Evolutionary conservation across 2,888 invertebrate species (phyloP).

Genomic region (Anthrax anthrax): DNA sequence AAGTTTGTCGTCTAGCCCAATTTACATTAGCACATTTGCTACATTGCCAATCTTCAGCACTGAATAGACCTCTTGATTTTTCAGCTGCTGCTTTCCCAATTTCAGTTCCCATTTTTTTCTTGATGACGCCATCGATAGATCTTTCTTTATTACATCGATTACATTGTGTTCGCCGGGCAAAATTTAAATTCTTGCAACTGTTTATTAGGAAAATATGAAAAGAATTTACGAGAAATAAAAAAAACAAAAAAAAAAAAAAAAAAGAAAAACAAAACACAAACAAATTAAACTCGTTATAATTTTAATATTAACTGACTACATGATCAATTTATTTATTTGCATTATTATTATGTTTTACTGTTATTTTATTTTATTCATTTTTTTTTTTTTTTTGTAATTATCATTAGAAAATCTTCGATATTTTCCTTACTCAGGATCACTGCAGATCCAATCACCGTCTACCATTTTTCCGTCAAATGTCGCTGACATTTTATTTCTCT

Average conservation of each 20-base stretch:
- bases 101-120: conserved; percentile 84
- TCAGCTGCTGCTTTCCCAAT: conserved; percentile 98
- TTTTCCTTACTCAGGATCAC: conserved; percentile 33
- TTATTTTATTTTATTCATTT: neutral
- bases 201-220: conserved; percentile 3
- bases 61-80: conserved; percentile 67
- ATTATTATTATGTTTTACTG: neutral
- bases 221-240: conserved; percentile 1
- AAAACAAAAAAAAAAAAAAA: too few species aligned
- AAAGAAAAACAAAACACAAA: conserved; percentile 6
- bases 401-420: conserved; percentile 12
- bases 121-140: conserved; percentile 33
- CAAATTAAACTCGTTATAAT: conserved; percentile 8
- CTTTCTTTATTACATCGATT: conserved; percentile 78
- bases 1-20: conserved; percentile 80
- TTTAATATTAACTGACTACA: neutral
- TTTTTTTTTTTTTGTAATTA: conserved; percentile 2
- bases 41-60: conserved; percentile 99
- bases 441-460: conserved; percentile 24
- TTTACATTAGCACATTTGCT: conserved; percentile 99
- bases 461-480: conserved; percentile 7
- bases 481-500: neutral
- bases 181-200: conserved; percentile 84
- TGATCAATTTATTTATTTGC: neutral
- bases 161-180: conserved; percentile 77